A percentile compares a stretch with the other conserved stretches of the same genome.
Evolutionary conservation across 2,113 vertebrate genomes (phyloP).

Genomic region (Phrynosoma platyrhinos): DNA sequence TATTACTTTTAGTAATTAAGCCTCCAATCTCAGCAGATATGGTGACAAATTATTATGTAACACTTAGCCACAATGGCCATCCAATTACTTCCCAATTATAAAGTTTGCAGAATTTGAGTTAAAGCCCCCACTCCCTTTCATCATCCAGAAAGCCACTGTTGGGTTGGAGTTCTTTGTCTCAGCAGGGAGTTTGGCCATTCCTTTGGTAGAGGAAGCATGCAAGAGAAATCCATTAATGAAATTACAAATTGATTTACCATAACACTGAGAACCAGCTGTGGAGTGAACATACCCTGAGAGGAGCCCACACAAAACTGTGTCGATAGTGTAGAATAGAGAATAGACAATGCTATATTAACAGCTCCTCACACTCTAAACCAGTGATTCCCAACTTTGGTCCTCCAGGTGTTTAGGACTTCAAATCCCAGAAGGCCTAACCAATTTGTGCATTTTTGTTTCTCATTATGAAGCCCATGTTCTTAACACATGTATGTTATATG

Average conservation of each 20-base stretch:
- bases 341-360: neutral
- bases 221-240: neutral
- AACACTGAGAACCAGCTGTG: neutral
- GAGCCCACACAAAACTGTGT: neutral
- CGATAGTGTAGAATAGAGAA: no score
- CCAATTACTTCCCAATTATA: neutral
- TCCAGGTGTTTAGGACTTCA: no score
- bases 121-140: neutral
- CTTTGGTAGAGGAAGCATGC: neutral
- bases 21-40: neutral
- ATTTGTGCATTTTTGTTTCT: no score
- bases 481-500: no score
- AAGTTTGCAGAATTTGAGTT: conserved; percentile 17
- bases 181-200: neutral
- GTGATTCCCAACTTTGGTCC: neutral
- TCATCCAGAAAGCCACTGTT: neutral
- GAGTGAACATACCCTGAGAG: neutral
- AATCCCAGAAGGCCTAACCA: no score
- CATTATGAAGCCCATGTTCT: no score
- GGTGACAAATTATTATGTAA: neutral
- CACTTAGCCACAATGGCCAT: neutral
- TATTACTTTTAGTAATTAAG: conserved; percentile 37
- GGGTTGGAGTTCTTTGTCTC: neutral
- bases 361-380: neutral
- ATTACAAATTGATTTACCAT: neutral